phyloP scores from a whole-genome alignment of 2,888 invertebrate genomes.

The Catotricha subobsoleta region DNA sequence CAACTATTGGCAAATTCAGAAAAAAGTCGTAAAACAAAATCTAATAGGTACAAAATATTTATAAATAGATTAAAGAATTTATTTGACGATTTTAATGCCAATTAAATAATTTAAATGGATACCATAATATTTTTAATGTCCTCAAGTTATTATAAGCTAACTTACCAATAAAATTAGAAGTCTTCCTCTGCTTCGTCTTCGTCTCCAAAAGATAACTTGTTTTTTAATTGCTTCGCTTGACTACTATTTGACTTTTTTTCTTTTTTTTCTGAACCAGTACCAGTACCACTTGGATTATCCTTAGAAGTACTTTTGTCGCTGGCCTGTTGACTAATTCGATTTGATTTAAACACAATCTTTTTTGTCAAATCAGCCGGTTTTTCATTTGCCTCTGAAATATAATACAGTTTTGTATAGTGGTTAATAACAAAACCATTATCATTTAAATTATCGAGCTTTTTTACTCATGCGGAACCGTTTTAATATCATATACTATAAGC shows the following conservation, averaged over 20 bases:
- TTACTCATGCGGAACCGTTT: background rate
- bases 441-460: background rate
- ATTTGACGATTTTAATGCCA: too few species aligned
- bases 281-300: too few species aligned
- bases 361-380: constrained; percentile 41
- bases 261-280: background rate
- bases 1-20: too few species aligned
- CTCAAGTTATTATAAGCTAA: too few species aligned
- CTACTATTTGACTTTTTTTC: constrained; percentile 8
- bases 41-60: too few species aligned
- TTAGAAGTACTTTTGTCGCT: too few species aligned
- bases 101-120: too few species aligned
- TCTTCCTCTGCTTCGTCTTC: constrained; percentile 31
- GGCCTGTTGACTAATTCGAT: constrained; percentile 13
- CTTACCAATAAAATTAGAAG: too few species aligned
- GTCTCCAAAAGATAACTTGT: constrained; percentile 32
- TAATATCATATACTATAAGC: too few species aligned
- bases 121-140: too few species aligned
- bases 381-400: constrained; percentile 13
- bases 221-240: constrained; percentile 21
- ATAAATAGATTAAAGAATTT: too few species aligned
- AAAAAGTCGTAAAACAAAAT: too few species aligned
- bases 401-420: background rate
- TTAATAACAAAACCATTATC: background rate
- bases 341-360: constrained; percentile 37